phyloP scores from a whole-genome alignment of 2,888 invertebrate genomes.

The Eristalis intricaria region DNA sequence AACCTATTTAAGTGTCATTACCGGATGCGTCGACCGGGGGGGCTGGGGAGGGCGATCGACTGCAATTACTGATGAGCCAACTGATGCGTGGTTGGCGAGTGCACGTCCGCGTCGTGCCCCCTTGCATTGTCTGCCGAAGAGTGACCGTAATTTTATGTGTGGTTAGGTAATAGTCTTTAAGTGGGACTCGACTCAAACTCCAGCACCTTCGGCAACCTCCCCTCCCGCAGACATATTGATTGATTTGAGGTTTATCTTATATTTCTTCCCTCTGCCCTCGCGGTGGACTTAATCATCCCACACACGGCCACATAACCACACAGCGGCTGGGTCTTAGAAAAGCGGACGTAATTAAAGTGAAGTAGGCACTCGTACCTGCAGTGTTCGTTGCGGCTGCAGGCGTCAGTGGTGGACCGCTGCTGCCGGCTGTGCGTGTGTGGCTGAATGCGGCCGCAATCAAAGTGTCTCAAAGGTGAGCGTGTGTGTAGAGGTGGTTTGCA shows the following conservation, averaged over 20 bases:
- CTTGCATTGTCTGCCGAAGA: not conserved
- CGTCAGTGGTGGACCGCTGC: not conserved
- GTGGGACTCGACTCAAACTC: not conserved
- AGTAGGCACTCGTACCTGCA: slow-evolving; percentile 14
- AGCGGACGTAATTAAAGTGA: slow-evolving; percentile 39
- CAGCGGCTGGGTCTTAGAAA: slow-evolving; percentile 7
- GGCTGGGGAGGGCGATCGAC: not conserved
- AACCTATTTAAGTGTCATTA: slow-evolving; percentile 33
- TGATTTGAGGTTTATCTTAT: not conserved
- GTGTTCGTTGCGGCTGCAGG: slow-evolving; percentile 1
- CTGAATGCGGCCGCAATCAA: not conserved
- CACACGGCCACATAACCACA: slow-evolving; percentile 5
- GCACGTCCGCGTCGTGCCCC: not conserved
- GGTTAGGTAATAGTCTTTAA: not conserved
- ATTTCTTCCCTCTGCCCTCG: not conserved
- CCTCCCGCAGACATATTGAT: not conserved
- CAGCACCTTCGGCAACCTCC: not conserved
- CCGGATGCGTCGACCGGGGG: no score
- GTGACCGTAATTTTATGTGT: not conserved
- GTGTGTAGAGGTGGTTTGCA: not conserved
- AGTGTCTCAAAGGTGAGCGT: not conserved
- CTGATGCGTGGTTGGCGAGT: not conserved
- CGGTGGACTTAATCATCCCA: slow-evolving; percentile 26
- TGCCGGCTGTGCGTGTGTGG: no score
- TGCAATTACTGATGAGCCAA: not conserved